Percentiles rank a stretch among this genome's conserved stretches.
phyloP scores from a whole-genome alignment of 1,140 invertebrate species.

The Metopolophium dirhodum region DNA sequence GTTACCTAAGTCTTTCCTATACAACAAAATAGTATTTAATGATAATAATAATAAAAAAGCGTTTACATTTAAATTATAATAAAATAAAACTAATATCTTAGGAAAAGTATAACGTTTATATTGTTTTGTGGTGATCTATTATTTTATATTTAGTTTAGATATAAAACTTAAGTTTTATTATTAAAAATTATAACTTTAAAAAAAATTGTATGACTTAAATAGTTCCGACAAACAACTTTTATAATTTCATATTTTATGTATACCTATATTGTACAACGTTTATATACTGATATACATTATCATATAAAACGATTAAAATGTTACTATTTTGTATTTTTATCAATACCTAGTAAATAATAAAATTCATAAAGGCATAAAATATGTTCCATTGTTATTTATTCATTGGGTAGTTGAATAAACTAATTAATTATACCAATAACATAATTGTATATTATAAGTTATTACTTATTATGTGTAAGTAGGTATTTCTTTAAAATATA shows the following conservation, averaged over 20 bases:
- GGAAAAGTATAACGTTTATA: too few relatives aligned
- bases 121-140: too few relatives aligned
- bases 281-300: not conserved
- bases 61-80: too few relatives aligned
- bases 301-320: not conserved
- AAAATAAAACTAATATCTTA: too few relatives aligned
- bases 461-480: not conserved
- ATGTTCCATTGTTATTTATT: not conserved
- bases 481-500: constrained; percentile 11
- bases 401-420: not conserved
- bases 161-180: too few relatives aligned
- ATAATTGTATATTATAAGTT: not conserved
- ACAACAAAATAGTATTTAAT: too few relatives aligned
- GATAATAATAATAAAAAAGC: too few relatives aligned
- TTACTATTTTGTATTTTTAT: not conserved
- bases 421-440: not conserved
- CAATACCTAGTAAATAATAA: not conserved
- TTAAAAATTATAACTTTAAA: not conserved
- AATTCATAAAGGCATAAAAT: not conserved
- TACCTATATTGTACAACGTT: not conserved
- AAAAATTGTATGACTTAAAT: not conserved
- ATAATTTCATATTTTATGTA: not conserved
- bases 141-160: too few relatives aligned
- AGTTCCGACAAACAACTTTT: not conserved
- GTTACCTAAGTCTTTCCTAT: too few relatives aligned